These are phyloP conservation scores for Plutomurus gul DNA, from an alignment of 1,140 invertebrate species.

Conservation along the genomic window DNA sequence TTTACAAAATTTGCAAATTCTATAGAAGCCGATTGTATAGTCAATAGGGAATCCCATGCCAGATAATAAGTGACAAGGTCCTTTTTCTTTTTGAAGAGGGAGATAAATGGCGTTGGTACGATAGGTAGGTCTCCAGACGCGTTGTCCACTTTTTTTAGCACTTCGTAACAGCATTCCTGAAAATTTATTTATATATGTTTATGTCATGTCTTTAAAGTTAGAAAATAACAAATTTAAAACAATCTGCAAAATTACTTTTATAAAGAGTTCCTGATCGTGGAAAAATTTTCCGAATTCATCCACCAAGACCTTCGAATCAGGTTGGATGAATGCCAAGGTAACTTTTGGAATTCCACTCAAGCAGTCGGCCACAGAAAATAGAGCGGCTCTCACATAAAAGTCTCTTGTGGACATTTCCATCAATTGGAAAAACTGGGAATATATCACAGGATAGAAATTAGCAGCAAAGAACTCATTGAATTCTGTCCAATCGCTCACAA, in stretches of 20 bases:
- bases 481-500: conserved; percentile 7
- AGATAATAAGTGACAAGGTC: background rate
- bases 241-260: background rate
- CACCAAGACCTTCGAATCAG: background rate
- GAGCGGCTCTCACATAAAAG: background rate
- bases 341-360: conserved; percentile 30
- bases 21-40: conserved; percentile 37
- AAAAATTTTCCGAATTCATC: background rate
- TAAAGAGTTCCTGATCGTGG: background rate
- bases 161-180: background rate
- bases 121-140: conserved; percentile 38
- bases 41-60: conserved; percentile 43
- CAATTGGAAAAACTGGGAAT: conserved; percentile 46
- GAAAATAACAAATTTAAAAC: background rate
- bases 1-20: conserved; percentile 52
- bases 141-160: background rate
- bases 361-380: background rate
- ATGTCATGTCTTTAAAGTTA: background rate
- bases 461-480: conserved; percentile 48
- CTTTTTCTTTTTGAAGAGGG: background rate
- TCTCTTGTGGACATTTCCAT: background rate
- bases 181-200: background rate
- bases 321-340: conserved; percentile 44
- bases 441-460: conserved; percentile 45
- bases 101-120: conserved; percentile 21